Base-by-base conservation (phyloP, 2,113 vertebrate genomes). In the cattle (Bos taurus) region DNA sequence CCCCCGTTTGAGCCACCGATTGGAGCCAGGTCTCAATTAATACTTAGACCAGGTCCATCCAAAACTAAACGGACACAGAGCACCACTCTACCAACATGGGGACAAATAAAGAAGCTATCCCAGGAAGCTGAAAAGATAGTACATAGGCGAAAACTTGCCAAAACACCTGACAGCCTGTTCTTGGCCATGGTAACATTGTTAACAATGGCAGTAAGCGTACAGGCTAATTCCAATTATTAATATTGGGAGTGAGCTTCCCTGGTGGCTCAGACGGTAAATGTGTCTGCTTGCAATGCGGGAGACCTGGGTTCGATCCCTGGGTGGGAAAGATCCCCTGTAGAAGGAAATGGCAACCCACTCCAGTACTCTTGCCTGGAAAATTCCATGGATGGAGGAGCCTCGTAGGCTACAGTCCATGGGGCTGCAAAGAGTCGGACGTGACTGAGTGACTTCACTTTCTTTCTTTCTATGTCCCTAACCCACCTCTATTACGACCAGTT, bases 371-470 rank as follows among this genome's bases (percentile, higher is more conserved):
- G 62, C 33, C 16, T n/a, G 16, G 62, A 67, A 64, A 67, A 67
- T n/a, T 17, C 62, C 33, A 67, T 19, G 16, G 62, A 2, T 17
- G 33, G 62, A n/a, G 62, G 62, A 67, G 16, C 33, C 33, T 67
- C 4, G 0, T 67, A 67, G 33, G 16, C 62, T n/a, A 67, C 62
- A 67, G 62, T 67, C 62, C 7, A 67, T 67, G 62, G 30, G 16
- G 33, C 16, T 0, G 1, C 28, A 67, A 4, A n/a, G 4, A 67
- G 33, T 19, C 0, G 1, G 62, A 67, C 0, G 16, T 67, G 62
- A 67, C 7, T 67, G 16, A 67, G 16, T 1, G 16, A n/a, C 16
- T n/a, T 19, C 62, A 67, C 3, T n/a, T 19, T 67, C 16, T 62
- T 62, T 62, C 60, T 67, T n/a, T 67, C 16, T 67, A 19, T 67